These are phyloP conservation scores for Spilarctia lutea DNA, from an alignment of 2,888 invertebrate species.

Conservation along the genomic window DNA sequence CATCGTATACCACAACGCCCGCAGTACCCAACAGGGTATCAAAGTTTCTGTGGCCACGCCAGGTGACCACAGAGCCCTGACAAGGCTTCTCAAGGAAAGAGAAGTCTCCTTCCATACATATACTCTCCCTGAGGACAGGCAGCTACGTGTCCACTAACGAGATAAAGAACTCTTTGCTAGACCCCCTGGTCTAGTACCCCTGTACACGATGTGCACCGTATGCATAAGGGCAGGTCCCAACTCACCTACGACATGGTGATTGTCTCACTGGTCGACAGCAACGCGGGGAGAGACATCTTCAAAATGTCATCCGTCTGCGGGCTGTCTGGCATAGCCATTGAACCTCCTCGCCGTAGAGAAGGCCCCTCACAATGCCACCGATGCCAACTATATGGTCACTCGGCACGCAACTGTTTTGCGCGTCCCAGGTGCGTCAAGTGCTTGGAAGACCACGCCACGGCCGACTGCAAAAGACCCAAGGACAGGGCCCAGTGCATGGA, in stretches of 20 bases:
- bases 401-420: slow-evolving; percentile 6
- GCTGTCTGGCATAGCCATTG: neutral
- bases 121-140: neutral
- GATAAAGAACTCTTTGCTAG: neutral
- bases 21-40: no score
- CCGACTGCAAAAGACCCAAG: neutral
- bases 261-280: neutral
- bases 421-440: slow-evolving; percentile 14
- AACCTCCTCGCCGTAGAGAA: neutral
- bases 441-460: neutral
- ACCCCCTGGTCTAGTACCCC: neutral
- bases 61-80: no score
- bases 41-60: no score
- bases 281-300: neutral
- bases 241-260: neutral
- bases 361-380: neutral
- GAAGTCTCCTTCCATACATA: neutral
- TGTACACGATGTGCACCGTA: neutral
- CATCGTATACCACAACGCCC: no score
- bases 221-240: neutral
- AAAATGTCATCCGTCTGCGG: no score
- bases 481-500: neutral
- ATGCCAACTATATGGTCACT: neutral
- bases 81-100: no score
- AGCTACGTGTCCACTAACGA: neutral